phyloP scores from a whole-genome alignment of 2,888 invertebrate species.

The Folsomia manolachei region DNA sequence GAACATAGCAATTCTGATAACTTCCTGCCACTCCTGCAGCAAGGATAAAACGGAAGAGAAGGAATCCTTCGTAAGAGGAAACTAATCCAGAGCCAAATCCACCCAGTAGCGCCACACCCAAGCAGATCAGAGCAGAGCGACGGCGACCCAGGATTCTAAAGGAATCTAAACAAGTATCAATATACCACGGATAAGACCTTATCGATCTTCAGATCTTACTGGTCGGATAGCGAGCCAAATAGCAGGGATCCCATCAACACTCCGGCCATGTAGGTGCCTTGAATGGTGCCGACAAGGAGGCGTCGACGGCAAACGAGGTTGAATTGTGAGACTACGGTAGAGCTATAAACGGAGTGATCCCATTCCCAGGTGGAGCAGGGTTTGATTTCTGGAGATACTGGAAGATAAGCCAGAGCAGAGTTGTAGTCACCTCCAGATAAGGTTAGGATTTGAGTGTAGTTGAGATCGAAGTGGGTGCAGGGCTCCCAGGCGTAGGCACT shows the following conservation, averaged over 20 bases:
- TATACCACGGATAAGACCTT: neutral
- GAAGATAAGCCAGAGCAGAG: conserved; percentile 1
- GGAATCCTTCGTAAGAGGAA: conserved; percentile 32
- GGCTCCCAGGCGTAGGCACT: conserved; percentile 33
- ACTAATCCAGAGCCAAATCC: conserved; percentile 41
- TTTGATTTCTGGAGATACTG: no score
- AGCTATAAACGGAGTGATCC: conserved; percentile 23
- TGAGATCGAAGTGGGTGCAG: conserved; percentile 39
- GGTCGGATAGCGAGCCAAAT: conserved; percentile 44
- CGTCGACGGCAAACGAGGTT: conserved; percentile 42
- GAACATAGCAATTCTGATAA: conserved; percentile 46
- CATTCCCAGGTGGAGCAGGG: conserved; percentile 26
- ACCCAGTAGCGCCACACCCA: conserved; percentile 26
- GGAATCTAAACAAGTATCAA: neutral
- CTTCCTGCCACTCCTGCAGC: conserved; percentile 47
- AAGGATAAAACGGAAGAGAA: conserved; percentile 43
- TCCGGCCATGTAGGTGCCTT: conserved; percentile 46
- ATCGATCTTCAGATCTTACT: conserved; percentile 19
- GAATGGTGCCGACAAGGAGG: conserved; percentile 44
- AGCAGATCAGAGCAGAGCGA: conserved; percentile 37
- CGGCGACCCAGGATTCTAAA: conserved; percentile 43
- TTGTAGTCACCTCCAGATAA: conserved; percentile 16
- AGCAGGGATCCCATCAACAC: conserved; percentile 43
- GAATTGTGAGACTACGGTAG: conserved; percentile 36
- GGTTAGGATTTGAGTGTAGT: conserved; percentile 22